Evolutionary conservation across 2,888 invertebrate genomes (phyloP).

Genomic region (Ligdia adustata): DNA sequence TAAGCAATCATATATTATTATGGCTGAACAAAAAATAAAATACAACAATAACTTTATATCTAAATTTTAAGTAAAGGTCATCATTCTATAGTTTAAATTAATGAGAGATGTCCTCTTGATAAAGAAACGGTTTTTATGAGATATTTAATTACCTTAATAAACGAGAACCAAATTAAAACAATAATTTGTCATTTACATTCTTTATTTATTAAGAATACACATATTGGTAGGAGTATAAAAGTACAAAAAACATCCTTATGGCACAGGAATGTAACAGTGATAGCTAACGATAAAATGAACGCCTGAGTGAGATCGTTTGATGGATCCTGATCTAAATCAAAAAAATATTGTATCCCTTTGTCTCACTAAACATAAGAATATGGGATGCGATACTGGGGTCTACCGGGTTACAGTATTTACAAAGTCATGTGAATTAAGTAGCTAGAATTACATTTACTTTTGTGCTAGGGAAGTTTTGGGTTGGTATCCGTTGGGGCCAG

Average conservation of each 20-base stretch:
- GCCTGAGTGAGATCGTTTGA: constrained; percentile 31
- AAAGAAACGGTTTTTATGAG: not conserved
- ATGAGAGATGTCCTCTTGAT: constrained; percentile 12
- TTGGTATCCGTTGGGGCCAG: constrained; percentile 86
- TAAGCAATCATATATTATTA: constrained; percentile 1
- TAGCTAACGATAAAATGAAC: constrained; percentile 34
- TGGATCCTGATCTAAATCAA: constrained; percentile 29
- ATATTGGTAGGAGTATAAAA: constrained; percentile 51
- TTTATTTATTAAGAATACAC: constrained; percentile 28
- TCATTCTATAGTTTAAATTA: not conserved
- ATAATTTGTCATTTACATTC: constrained; percentile 13
- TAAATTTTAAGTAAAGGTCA: not conserved
- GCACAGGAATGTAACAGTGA: constrained; percentile 68
- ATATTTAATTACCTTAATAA: not conserved
- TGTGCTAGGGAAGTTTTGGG: constrained; percentile 81
- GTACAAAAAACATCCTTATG: constrained; percentile 65
- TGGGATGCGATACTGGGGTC: constrained; percentile 21
- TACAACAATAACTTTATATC: not conserved
- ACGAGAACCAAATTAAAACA: not conserved
- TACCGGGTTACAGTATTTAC: constrained; percentile 40
- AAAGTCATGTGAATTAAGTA: constrained; percentile 22
- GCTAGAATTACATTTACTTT: constrained; percentile 38
- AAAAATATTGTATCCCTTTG: too few relatives aligned
- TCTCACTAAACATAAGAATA: constrained; percentile 29
- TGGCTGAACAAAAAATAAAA: not conserved